Conservation (phyloP, 2,888 invertebrate species). For the Drosophila prostipennis region DNA sequence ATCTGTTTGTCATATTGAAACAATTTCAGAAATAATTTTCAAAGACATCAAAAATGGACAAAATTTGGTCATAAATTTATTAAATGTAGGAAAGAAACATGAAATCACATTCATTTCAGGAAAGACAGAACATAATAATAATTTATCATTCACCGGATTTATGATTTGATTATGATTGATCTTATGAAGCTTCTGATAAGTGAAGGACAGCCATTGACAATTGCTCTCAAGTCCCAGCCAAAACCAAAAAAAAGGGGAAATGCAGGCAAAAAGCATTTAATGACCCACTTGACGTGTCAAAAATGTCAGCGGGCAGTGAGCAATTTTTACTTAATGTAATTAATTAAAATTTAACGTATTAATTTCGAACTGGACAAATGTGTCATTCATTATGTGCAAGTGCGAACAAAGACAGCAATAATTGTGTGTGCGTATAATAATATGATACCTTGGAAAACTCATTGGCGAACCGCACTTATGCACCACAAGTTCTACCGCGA, state of each 20-base stretch:
- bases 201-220: background rate
- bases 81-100: background rate
- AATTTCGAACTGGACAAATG: conserved; percentile 50
- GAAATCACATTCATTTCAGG: background rate
- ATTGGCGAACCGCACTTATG: conserved; percentile 83
- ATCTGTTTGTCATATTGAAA: background rate
- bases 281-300: conserved; percentile 66
- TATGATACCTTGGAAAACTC: conserved; percentile 81
- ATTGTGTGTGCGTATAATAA: conserved; percentile 20
- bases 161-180: background rate
- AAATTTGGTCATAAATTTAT: background rate
- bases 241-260: background rate
- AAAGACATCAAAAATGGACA: background rate
- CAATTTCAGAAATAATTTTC: background rate
- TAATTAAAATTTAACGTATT: conserved; percentile 77
- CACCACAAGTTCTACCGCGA: conserved; percentile 83
- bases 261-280: conserved; percentile 21
- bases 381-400: background rate
- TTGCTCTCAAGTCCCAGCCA: background rate
- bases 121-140: background rate
- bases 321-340: conserved; percentile 73
- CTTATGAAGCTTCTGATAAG: background rate
- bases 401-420: conserved; percentile 36
- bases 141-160: background rate
- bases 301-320: conserved; percentile 45